A percentile compares a stretch with the other conserved stretches of the same genome.
phyloP scores from a whole-genome alignment of 1,140 invertebrate species.

The Hyles vespertilio region DNA sequence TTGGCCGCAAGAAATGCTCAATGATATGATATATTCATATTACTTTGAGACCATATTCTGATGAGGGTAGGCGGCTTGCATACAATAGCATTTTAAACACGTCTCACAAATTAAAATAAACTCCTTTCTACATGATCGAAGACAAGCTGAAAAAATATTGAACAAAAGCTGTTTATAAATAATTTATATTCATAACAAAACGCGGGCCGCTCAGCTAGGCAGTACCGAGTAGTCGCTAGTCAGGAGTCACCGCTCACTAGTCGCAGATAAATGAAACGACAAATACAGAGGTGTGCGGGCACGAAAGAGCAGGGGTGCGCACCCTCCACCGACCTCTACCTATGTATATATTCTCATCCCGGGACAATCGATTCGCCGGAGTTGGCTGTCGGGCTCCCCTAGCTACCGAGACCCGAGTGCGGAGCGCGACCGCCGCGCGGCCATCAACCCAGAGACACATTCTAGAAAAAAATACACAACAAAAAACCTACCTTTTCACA shows the following conservation, averaged over 20 bases:
- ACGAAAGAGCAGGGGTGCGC: conserved; percentile 33
- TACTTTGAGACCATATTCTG: too few relatives aligned
- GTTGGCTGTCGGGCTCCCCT: conserved; percentile 39
- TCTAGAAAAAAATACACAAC: conserved; percentile 40
- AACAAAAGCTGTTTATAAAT: conserved; percentile 37
- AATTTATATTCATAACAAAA: conserved; percentile 37
- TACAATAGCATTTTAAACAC: background rate
- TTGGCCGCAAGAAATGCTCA: too few relatives aligned
- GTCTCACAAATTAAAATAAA: background rate
- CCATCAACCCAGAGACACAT: conserved; percentile 37
- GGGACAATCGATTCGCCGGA: conserved; percentile 55
- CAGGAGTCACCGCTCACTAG: conserved; percentile 31
- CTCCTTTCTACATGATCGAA: conserved; percentile 1
- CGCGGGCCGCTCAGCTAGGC: conserved; percentile 22
- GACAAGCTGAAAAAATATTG: conserved; percentile 21
- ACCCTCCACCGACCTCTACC: conserved; percentile 14
- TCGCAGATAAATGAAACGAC: conserved; percentile 23
- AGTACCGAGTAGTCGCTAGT: background rate
- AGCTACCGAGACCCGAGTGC: conserved; percentile 13
- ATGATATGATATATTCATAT: too few relatives aligned
- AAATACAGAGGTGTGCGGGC: conserved; percentile 15
- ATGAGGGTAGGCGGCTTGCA: background rate
- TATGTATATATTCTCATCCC: conserved; percentile 8
- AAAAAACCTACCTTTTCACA: conserved; percentile 68
- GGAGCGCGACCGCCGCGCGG: conserved; percentile 26